Percentiles rank a stretch among this genome's conserved stretches.
phyloP scores from a whole-genome alignment of 2,113 vertebrate species.

The Balaenoptera acutorostrata region DNA sequence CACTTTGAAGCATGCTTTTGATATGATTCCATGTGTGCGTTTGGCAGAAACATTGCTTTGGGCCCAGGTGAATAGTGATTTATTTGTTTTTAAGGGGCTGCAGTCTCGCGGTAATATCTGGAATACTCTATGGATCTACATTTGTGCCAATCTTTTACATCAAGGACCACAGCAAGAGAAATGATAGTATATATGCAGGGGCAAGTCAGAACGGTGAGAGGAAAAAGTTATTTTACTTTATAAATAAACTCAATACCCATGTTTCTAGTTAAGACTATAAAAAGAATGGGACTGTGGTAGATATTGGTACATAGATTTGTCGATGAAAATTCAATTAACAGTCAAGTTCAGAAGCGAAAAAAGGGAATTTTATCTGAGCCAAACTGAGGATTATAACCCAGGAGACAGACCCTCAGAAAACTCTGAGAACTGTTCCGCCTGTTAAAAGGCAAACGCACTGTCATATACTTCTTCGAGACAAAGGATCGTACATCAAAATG shows the following conservation, averaged over 20 bases:
- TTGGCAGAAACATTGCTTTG: background rate
- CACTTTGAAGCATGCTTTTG: background rate
- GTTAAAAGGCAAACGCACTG: background rate
- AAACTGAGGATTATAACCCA: background rate
- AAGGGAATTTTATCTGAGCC: background rate
- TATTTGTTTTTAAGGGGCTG: slow-evolving; percentile 84
- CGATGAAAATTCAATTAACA: background rate
- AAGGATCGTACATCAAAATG: background rate
- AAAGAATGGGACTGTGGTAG: background rate
- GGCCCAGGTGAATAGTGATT: background rate
- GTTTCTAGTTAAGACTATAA: background rate
- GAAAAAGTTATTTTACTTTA: background rate
- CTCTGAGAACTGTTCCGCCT: background rate
- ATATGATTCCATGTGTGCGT: background rate
- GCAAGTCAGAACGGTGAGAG: slow-evolving; percentile 90
- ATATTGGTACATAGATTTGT: background rate
- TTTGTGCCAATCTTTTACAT: slow-evolving; percentile 92
- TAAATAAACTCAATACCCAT: background rate
- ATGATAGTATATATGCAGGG: slow-evolving; percentile 83
- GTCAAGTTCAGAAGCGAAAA: background rate
- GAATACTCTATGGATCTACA: slow-evolving; percentile 87
- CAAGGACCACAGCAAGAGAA: slow-evolving; percentile 86
- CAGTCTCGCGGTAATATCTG: slow-evolving; percentile 85
- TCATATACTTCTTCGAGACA: background rate
- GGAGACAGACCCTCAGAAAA: background rate